Conservation (phyloP, 2,113 vertebrate genomes). For the Apus apus region DNA sequence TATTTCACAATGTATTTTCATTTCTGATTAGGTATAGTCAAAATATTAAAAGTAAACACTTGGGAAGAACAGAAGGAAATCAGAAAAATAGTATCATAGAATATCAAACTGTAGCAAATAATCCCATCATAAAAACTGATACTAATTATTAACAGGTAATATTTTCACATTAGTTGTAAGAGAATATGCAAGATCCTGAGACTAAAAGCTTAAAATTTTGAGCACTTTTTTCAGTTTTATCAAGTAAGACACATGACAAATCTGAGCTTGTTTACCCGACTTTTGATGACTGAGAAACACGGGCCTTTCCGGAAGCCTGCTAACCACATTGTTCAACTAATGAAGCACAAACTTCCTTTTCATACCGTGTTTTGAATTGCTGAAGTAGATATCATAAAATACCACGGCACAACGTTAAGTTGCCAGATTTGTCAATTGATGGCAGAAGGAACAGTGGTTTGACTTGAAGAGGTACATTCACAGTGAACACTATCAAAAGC, state of each 20-base stretch:
- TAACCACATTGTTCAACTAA: background rate
- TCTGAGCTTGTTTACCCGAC: background rate
- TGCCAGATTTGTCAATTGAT: background rate
- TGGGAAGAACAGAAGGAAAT: background rate
- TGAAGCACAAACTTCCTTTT: conserved; percentile 6
- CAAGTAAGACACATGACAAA: background rate
- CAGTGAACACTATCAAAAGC: background rate
- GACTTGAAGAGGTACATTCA: background rate
- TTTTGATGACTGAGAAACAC: background rate
- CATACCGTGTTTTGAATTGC: background rate
- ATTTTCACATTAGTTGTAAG: background rate
- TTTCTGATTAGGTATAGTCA: background rate
- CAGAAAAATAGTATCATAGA: background rate
- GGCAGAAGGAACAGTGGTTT: background rate
- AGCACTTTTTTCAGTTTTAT: background rate
- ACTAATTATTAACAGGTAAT: background rate
- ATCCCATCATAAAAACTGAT: background rate
- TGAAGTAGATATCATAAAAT: background rate
- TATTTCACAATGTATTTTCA: background rate
- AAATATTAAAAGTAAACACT: background rate
- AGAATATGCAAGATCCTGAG: fast-evolving
- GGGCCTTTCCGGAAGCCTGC: background rate
- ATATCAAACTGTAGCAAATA: background rate
- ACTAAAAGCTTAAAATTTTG: background rate
- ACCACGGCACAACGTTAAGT: fast-evolving